Evolutionary conservation across 2,888 invertebrate genomes (phyloP).

Genomic region (Eugnorisma glareosa): DNA sequence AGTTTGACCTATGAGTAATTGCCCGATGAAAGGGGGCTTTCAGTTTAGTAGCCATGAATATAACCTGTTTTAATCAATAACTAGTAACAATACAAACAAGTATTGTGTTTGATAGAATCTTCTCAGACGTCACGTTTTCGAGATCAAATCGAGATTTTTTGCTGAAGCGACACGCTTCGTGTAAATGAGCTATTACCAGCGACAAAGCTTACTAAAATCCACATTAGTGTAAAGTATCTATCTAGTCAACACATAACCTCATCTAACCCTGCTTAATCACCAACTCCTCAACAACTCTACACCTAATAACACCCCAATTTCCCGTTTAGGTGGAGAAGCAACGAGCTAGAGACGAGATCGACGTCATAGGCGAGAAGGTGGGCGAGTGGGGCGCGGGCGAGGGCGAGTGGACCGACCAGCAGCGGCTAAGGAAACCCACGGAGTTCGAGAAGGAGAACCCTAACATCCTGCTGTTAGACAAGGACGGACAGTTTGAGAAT

Average conservation of each 20-base stretch:
- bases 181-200: not conserved
- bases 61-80: not conserved
- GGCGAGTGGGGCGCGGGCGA: constrained; percentile 93
- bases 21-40: not conserved
- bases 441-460: constrained; percentile 95
- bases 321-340: constrained; percentile 92
- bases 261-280: constrained; percentile 18
- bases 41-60: not conserved
- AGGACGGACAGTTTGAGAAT: constrained; percentile 94
- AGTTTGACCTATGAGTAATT: not conserved
- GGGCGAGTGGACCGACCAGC: constrained; percentile 94
- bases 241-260: constrained; percentile 2
- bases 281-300: not conserved
- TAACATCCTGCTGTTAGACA: constrained; percentile 94
- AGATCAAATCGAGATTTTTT: no score
- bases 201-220: not conserved
- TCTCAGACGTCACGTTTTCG: no score
- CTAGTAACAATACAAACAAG: not conserved
- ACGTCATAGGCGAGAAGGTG: constrained; percentile 93
- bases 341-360: constrained; percentile 92
- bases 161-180: not conserved
- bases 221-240: constrained; percentile 4
- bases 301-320: not conserved
- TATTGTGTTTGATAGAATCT: not conserved
- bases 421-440: constrained; percentile 93